phyloP scores from a whole-genome alignment of 2,797 vertebrate species.

The Gallinago nigripennis region DNA sequence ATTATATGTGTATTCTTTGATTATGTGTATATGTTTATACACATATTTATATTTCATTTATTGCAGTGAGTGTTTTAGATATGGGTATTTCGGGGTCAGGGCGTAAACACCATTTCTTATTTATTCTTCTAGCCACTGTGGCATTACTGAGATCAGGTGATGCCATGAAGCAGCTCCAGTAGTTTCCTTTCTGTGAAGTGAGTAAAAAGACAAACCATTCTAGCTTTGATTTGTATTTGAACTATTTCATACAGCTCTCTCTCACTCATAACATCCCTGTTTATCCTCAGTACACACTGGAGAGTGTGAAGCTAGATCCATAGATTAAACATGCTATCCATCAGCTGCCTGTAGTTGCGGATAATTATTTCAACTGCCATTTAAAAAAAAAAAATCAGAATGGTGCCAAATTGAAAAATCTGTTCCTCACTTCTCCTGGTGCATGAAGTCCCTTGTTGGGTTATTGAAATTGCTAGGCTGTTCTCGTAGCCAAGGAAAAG shows the following conservation, averaged over 20 bases:
- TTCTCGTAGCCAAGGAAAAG: constrained; percentile 74
- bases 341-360: constrained; percentile 58
- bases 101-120: background rate
- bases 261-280: constrained; percentile 44
- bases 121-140: background rate
- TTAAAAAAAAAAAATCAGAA: constrained; percentile 67
- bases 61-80: background rate
- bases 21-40: background rate
- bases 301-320: constrained; percentile 47
- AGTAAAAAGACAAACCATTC: constrained; percentile 18
- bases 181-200: background rate
- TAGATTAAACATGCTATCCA: constrained; percentile 69
- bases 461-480: constrained; percentile 74
- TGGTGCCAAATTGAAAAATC: constrained; percentile 80
- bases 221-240: constrained; percentile 49
- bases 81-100: background rate
- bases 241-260: constrained; percentile 20
- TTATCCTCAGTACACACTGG: constrained; percentile 39
- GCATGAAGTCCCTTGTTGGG: constrained; percentile 74
- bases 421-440: constrained; percentile 77
- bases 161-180: background rate
- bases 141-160: background rate
- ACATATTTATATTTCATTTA: background rate
- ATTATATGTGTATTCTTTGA: background rate
- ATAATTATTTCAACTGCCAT: constrained; percentile 74